phyloP scores from a whole-genome alignment of 1,140 invertebrate genomes.

The Pinna nobilis region DNA sequence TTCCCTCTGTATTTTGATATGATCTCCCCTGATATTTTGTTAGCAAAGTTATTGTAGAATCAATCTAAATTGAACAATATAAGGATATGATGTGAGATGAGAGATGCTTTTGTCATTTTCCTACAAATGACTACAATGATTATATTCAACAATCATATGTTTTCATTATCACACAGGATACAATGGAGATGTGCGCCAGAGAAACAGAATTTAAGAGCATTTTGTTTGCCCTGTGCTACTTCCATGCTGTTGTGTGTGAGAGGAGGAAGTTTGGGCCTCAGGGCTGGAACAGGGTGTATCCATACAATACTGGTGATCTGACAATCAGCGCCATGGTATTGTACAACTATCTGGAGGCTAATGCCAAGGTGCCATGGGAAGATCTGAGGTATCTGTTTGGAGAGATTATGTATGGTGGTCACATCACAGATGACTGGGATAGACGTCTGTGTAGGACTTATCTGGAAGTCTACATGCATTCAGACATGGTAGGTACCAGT shows the following conservation, averaged over 20 bases:
- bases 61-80: too few relatives aligned
- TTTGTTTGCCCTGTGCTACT: slow-evolving; percentile 95
- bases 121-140: too few relatives aligned
- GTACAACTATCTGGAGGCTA: slow-evolving; percentile 96
- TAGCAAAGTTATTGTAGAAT: too few relatives aligned
- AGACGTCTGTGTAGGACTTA: slow-evolving; percentile 92
- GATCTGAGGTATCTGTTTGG: slow-evolving; percentile 95
- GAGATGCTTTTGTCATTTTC: too few relatives aligned
- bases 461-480: slow-evolving; percentile 93
- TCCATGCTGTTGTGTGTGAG: slow-evolving; percentile 97
- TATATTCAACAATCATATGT: too few relatives aligned
- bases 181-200: slow-evolving; percentile 94
- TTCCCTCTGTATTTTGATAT: too few relatives aligned
- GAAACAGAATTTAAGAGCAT: slow-evolving; percentile 97
- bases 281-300: slow-evolving; percentile 87
- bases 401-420: slow-evolving; percentile 99
- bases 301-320: slow-evolving; percentile 84
- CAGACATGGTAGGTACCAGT: slow-evolving; percentile 84
- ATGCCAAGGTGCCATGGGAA: slow-evolving; percentile 92
- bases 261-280: slow-evolving; percentile 96
- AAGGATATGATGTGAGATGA: too few relatives aligned
- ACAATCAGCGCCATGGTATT: slow-evolving; percentile 96
- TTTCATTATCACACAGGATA: slow-evolving; percentile 83
- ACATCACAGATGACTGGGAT: slow-evolving; percentile 99
- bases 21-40: too few relatives aligned